phyloP scores from a whole-genome alignment of 1,140 invertebrate genomes.

The Scaptomyza graminum region DNA sequence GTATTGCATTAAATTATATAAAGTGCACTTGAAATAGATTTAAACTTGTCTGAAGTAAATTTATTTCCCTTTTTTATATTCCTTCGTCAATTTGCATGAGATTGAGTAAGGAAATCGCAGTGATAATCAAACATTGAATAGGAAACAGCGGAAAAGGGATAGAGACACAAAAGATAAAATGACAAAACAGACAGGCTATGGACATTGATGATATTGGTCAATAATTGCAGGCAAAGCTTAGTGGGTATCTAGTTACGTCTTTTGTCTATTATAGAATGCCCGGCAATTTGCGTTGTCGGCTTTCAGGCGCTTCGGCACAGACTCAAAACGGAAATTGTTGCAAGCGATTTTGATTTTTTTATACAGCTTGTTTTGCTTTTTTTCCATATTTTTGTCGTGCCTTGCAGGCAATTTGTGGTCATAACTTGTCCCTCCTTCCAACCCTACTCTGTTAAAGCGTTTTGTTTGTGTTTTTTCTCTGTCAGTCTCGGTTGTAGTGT shows the following conservation, averaged over 20 bases:
- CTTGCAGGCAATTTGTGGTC: constrained; percentile 54
- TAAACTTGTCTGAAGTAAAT: constrained; percentile 1
- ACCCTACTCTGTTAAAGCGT: not conserved
- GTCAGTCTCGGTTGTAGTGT: constrained; percentile 19
- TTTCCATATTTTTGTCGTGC: constrained; percentile 11
- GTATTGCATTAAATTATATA: constrained; percentile 2
- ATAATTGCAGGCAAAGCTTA: constrained; percentile 14
- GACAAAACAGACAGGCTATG: too few relatives aligned
- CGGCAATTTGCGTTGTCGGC: constrained; percentile 43
- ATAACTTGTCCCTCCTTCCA: constrained; percentile 20
- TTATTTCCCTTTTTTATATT: constrained; percentile 3
- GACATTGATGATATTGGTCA: constrained; percentile 17
- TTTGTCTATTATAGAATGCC: constrained; percentile 37
- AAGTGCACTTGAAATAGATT: constrained; percentile 19
- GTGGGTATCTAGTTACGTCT: constrained; percentile 38
- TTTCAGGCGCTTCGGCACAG: constrained; percentile 24
- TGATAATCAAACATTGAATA: constrained; percentile 27
- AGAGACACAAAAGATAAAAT: too few relatives aligned
- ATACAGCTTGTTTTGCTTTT: not conserved
- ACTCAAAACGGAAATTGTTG: constrained; percentile 66
- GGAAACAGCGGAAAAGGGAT: not conserved
- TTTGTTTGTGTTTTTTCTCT: not conserved
- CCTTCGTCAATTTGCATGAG: constrained; percentile 36
- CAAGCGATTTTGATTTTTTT: constrained; percentile 24
- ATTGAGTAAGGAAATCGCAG: constrained; percentile 29